Conservation (phyloP, 1,140 invertebrate genomes). For the Teleogryllus occipitalis region DNA sequence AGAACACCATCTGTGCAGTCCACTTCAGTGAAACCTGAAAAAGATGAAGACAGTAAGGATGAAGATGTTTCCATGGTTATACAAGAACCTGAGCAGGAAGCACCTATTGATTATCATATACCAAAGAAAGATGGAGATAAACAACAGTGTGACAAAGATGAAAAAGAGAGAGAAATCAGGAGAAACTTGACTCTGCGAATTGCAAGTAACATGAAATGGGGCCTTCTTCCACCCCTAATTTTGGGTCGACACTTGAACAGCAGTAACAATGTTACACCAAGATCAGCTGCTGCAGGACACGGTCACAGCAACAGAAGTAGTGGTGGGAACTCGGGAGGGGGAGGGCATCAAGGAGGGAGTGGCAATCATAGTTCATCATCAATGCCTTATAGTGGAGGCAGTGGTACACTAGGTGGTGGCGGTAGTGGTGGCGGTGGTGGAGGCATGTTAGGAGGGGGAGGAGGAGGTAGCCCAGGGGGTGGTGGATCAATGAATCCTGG, state of each 20-base stretch:
- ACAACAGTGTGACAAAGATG: conserved; percentile 35
- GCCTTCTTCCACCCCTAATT: not conserved
- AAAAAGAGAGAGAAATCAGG: conserved; percentile 50
- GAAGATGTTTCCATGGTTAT: conserved; percentile 28
- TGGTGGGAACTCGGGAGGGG: conserved; percentile 35
- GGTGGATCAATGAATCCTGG: conserved; percentile 48
- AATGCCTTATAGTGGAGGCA: conserved; percentile 31
- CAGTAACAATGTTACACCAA: conserved; percentile 29
- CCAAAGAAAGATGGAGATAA: conserved; percentile 52
- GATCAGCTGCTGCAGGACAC: conserved; percentile 63
- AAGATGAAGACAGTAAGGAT: conserved; percentile 42
- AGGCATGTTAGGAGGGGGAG: conserved; percentile 52
- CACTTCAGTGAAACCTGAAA: conserved; percentile 29
- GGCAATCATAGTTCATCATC: conserved; percentile 25
- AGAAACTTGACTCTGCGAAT: conserved; percentile 49
- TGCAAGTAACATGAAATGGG: conserved; percentile 38
- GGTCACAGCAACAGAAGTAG: conserved; percentile 52
- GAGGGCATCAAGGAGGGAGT: conserved; percentile 34
- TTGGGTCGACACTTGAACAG: conserved; percentile 18
- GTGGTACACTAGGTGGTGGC: conserved; percentile 44
- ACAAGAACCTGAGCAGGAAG: conserved; percentile 54
- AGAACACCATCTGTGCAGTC: conserved; percentile 51
- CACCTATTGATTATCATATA: conserved; percentile 80
- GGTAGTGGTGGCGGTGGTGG: conserved; percentile 57
- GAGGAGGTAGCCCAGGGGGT: conserved; percentile 34